A percentile compares a stretch with the other conserved stretches of the same genome.
Evolutionary conservation across 2,113 vertebrate genomes (phyloP).

Genomic region (Sapayoa aenigma): DNA sequence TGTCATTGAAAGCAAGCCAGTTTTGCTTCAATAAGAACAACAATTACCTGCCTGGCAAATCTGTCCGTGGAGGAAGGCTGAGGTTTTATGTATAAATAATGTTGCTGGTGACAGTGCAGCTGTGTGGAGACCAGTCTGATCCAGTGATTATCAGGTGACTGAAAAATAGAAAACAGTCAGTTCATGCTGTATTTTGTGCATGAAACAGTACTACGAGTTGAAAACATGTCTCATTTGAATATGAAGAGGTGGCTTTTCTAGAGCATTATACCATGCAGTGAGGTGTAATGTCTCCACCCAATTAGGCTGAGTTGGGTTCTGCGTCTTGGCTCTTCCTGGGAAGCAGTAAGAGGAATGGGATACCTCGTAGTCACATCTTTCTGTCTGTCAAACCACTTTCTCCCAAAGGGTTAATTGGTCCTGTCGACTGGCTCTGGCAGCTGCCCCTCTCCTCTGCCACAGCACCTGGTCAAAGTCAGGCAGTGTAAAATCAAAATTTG

Average conservation of each 20-base stretch:
- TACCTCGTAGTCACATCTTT: neutral
- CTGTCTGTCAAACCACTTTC: neutral
- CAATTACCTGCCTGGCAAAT: constrained; percentile 12
- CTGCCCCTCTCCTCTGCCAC: neutral
- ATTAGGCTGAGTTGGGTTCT: neutral
- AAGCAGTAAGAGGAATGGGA: neutral
- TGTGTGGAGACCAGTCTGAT: neutral
- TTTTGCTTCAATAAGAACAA: neutral
- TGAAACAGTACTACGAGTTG: neutral
- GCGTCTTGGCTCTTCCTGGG: neutral
- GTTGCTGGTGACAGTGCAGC: neutral
- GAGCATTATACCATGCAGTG: neutral
- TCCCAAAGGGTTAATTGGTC: neutral
- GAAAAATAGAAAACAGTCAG: neutral
- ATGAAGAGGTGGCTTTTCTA: neutral
- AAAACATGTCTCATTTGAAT: neutral
- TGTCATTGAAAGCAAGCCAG: neutral
- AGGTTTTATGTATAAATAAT: neutral
- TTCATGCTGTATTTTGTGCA: neutral
- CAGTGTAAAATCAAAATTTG: neutral
- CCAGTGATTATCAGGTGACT: neutral
- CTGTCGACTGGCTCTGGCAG: neutral
- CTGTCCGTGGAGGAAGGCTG: neutral
- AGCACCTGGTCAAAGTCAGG: constrained; percentile 44
- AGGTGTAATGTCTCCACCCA: neutral